Base-by-base conservation (phyloP, 2,113 vertebrate genomes). In the Ammodytes dubius region DNA sequence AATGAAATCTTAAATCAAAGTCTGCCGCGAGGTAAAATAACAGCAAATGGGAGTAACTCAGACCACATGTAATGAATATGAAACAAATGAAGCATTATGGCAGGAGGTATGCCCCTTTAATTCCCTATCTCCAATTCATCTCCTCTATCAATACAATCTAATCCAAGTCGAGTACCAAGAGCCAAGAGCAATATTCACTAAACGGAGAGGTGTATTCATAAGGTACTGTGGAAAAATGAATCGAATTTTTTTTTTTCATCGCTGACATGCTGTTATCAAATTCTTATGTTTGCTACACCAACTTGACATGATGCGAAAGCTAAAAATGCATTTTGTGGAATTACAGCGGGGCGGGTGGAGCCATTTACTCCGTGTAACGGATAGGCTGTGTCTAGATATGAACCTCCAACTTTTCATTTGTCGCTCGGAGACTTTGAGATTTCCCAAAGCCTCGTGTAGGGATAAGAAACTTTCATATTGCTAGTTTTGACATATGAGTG, bases 121-220 rank as follows among this genome's bases (percentile, higher is more conserved):
- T 86, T 78, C 82, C 69, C 85, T 85, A 90, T 93, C 83, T 92
- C 88, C 83, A 89, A 79, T 90, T 79, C 87, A 91, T 92, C 82
- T 90, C 73, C 73, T 86, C 74, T 89, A 92, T 93, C 91, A 91
- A 80, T 93, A 89, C 86, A 86, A 94, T 93, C 88, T 92, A 87
- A 93, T 92, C 77, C 81, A 88, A 27, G 72, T 63, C 71, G 19
- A 77, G 79, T 27, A 15, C 68, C 42, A 61, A 70, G 72, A 27
- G 91, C 90, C 86, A 69, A 90, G 64, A 91, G 87, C 80, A 81
- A 90, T 82, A 84, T 81, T 63, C 76, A 12, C 82, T 56, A 63
- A 79, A 77, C 56, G 57, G 65, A 61, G 81, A 84, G 86, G 71
- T 64, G 73, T 79, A 82, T 92, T 91, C 78, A 73, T 82, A 49